These are phyloP conservation scores for Oreochromis grahami DNA, from an alignment of 2,797 vertebrate genomes.

Conservation along the genomic window DNA sequence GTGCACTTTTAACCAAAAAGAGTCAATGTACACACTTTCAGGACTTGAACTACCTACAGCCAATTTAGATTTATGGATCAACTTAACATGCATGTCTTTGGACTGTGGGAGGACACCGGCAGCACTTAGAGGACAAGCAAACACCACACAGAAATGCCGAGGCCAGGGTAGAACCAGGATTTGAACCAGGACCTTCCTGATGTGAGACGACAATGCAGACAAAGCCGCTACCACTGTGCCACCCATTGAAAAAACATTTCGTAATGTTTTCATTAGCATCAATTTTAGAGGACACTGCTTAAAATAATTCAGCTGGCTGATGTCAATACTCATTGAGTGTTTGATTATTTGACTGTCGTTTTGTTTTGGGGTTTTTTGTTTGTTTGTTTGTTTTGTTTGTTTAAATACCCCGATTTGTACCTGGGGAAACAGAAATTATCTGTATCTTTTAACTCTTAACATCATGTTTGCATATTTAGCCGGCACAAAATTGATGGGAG, in stretches of 20 bases:
- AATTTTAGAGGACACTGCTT: not conserved
- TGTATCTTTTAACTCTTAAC: not conserved
- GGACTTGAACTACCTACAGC: not conserved
- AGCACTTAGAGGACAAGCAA: not conserved
- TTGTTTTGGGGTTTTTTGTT: not conserved
- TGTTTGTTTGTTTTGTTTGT: not conserved
- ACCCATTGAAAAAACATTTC: not conserved
- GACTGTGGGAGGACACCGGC: not conserved
- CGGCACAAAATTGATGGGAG: not conserved
- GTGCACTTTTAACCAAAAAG: not conserved
- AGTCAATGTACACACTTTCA: not conserved
- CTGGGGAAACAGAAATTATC: not conserved
- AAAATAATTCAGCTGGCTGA: not conserved
- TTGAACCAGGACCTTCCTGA: not conserved
- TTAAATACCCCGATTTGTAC: not conserved
- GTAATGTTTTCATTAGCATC: not conserved
- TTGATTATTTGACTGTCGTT: not conserved
- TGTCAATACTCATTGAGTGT: not conserved
- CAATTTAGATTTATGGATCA: not conserved
- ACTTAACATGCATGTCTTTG: not conserved
- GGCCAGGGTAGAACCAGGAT: not conserved
- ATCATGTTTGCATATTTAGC: not conserved
- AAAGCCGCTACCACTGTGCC: accelerated
- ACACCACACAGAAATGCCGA: not conserved
- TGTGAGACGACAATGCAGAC: not conserved